Base-by-base conservation (phyloP, 2,888 invertebrate genomes). In the Microplitis deprimator region DNA sequence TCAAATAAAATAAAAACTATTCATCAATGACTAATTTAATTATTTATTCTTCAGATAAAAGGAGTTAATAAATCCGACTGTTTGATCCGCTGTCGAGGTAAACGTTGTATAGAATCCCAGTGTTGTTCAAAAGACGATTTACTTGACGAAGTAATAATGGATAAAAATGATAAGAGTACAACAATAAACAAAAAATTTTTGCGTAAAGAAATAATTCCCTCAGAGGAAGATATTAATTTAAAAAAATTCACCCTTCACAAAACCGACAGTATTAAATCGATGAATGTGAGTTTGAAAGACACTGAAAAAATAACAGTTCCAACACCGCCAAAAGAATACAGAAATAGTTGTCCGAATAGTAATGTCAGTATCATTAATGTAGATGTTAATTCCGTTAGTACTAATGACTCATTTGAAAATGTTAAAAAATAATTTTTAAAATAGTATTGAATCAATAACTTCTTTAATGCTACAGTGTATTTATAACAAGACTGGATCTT, bases 41-140 rank as follows among this genome's bases (percentile, higher is more conserved):
- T 5, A 61, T 13, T 64, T 68, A 13, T 29, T 29, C 29, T 29
- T 29, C 39, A 70, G 76, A 39, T 20, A 4, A 73, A 68, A 13
- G 82, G 81, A 13, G 81, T 79, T 6, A 82, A 84, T 8, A 84
- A 85, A 50, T 82, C 81, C 13, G 85, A 86, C 60, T 89, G 89
- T 40, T 76, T 89, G 5, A 89, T 89, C n/a, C 84, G 83, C 7
- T 89, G 89, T 38, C 88, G 86, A 69, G 87, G 86, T 1, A 86
- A 86, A 29, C 84, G 84, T 41, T 89, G 88, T 70, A 86, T 84
- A 68, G 82, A 82, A 4, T 88, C 87, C 4, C 88, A 87, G 29
- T 89, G 89, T 60, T 89, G 88, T 69, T 84, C 84, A 5, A 84
- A 85, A 69, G 86, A 86, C 41, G 83, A 81, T 17, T 79, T 83